Base-by-base conservation (phyloP, 1,140 invertebrate genomes). In the Anadara kagoshimensis region DNA sequence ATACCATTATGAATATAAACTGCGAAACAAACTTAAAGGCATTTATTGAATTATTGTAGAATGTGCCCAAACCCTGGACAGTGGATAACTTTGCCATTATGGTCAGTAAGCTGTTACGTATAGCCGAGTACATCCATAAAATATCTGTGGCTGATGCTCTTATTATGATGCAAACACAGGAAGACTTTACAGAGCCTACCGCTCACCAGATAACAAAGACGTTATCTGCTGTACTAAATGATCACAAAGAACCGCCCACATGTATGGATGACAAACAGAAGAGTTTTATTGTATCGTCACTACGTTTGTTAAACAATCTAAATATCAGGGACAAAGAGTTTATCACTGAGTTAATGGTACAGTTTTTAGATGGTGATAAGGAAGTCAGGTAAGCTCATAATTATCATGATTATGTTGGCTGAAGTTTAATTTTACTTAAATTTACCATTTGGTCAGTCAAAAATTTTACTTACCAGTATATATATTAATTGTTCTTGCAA, bases 301-400 rank as follows among this genome's bases (percentile, higher is more conserved):
- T 88, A n/a, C 79, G 78, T 57, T 65, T 77, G n/a, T 65, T 87
- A 62, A 65, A 79, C 20, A 78, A 77, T n/a, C 64, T 88, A 22
- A 68, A 73, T 10, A n/a, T 69, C 5, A 78, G 77, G 14, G 83
- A 85, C 56, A 85, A 83, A 45, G 83, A 85, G 22, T 86, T 86
- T 69, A 76, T 85, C 11, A 71, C 70, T 20, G 86, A 89, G 71
- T 51, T 88, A 56, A 77, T 89, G 69, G 79, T 83, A 11, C 85
- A 87, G 69, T 87, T 85, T 61, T 56, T 88, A 29, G 86, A 87
- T 71, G 87, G 87, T 22, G 86, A 89, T 56, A 81, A 79, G n/a
- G 84, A 86, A 78, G 73, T 87, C 45, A 86, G 86, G 87, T 88
- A 67, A 63, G 36, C 41, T 47, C 0, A 45, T n/a, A n/a, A n/a